Evolutionary conservation across 37 sponge, comb jelly and placozoan species (phyloP), one percentile per base, ranked within the genome.

Genomic region (Aphrocallistes beatrix): DNA sequence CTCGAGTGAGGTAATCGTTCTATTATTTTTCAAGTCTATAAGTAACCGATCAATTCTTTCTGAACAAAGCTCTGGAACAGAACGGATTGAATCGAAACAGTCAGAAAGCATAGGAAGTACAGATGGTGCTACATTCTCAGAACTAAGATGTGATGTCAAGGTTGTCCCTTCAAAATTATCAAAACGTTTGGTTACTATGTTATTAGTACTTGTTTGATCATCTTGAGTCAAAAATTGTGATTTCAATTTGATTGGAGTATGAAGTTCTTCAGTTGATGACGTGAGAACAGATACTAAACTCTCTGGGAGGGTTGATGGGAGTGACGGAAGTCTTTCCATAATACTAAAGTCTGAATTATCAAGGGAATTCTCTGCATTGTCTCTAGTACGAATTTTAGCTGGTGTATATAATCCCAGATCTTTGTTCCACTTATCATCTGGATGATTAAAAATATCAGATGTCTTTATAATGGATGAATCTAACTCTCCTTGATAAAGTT

Each of bases 401-500:
- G 75, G 75, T 13, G 75, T 60, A 60, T 60, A 60, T 60, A 60
- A 60, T 8, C 75, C 75, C n/a, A 60, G 75, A 60, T 60, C 75
- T 28, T 60, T 60, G 34, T 1, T 60, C 75, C 75, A 60, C 34
- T 60, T 1, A 30, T 60, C 75, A 19, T 60, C 75, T 60, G 75
- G 75, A 28, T 60, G 17, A 30, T 60, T 60, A 28, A 60, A 60
- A 60, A 60, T 60, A 13, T 60, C 75, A 8, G 34, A 32, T 3
- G 21, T 6, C n/a, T 13, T 60, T 8, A 28, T 3, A 6, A 28
- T 60, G 34, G 75, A 60, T 3, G 34, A 30, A 60, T 13, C 75
- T 19, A 60, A 19, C n/a, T 60, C 75, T 25, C 75, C 87, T 86
- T 92, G 90, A 81, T 90, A 89, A 30, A 94, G 84, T 8, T 94